Evolutionary conservation across 1,140 invertebrate genomes (phyloP), one percentile per base, ranked within the genome.

Genomic region (Heliconius eleuchia): DNA sequence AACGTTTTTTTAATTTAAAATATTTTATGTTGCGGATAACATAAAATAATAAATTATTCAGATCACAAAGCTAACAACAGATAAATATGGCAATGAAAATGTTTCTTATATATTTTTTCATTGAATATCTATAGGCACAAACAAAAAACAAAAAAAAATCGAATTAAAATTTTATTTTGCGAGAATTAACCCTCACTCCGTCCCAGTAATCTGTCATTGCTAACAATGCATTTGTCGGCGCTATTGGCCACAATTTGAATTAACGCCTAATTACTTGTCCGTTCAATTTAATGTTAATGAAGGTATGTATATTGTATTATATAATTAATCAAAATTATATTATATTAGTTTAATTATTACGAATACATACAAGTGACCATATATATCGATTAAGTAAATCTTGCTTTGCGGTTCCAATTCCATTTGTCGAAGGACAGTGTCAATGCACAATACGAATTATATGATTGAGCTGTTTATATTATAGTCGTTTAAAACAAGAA

Each of bases 171-270:
- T 71, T 46, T 30, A 34, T 74, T 75, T 60, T 55, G 52, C 80
- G 70, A 81, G 85, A 83, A 84, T 87, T 42, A 76, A 79, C 34
- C 75, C 37, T 55, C 78, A 78, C 73, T 39, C 76, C 72, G 80
- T 84, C 73, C 80, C 70, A 77, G 84, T 86, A 86, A 90, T 90
- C 86, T 82, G 88, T 92, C 90, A 92, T 86, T 83, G 87, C 86
- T 91, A 89, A 90, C 91, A 88, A 87, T 87, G 86, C 91, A 90
- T 90, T 90, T 87, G 87, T 91, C 87, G 86, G 87, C 88, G 85
- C 85, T 83, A 90, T 88, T 86, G 89, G 84, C 81, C 85, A 83
- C 83, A 87, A 88, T 88, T 90, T 90, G 85, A 87, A 90, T 90
- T 88, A 88, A 84, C 83, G 79, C 81, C 27, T 86, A 84, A 91